Evolutionary conservation across 2,797 vertebrate genomes (phyloP), one percentile per base, ranked within the genome.

Genomic region (Macropodus opercularis): DNA sequence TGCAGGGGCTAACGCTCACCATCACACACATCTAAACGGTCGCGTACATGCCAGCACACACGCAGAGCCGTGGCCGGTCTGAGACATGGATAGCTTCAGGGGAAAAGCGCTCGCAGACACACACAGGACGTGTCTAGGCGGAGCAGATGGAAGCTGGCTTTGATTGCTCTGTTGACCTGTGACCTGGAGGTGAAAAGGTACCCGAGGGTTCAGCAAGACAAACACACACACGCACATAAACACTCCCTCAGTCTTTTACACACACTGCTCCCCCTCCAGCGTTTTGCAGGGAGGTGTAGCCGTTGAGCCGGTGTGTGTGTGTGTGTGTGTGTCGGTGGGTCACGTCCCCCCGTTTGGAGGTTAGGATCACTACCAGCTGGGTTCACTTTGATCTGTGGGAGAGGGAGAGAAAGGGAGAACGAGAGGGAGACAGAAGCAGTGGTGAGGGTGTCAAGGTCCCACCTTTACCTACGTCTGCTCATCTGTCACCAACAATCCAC

Each of bases 111-210:
- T 58, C 46, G 38, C 42, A 49, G 35, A 68, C 63, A 63, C 78
- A 85, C 72, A 78, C 68, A 75, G 80, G 81, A 91, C 84, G 22
- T 89, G 88, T 85, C 73, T 54, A 72, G 80, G 88, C 78, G 13
- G 72, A 84, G 59, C 85, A 87, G 86, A 90, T 85, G 86, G 88
- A 88, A 90, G 82, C 83, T 68, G 81, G 80, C 72, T 89, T 91
- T 92, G 90, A 93, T 90, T 90, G 87, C 86, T 88, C 65, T 11
- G 59, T 85, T 91, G 88, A 92, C 88, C 87, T 83, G 60, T 90
- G 89, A 91, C 89, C 91, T 84, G 17, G 44, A 85, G 86, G 85
- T 86, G 79, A 89, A 89, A 85, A 82, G 84, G 77, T 73, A 84
- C 85, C 54, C 8, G 69, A 76, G 68, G 69, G 79, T 79, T 86